Evolutionary conservation across 92 coral and sea anemone species (phyloP), one percentile per base, ranked within the genome.

Genomic region (Paragorgia papillata): DNA sequence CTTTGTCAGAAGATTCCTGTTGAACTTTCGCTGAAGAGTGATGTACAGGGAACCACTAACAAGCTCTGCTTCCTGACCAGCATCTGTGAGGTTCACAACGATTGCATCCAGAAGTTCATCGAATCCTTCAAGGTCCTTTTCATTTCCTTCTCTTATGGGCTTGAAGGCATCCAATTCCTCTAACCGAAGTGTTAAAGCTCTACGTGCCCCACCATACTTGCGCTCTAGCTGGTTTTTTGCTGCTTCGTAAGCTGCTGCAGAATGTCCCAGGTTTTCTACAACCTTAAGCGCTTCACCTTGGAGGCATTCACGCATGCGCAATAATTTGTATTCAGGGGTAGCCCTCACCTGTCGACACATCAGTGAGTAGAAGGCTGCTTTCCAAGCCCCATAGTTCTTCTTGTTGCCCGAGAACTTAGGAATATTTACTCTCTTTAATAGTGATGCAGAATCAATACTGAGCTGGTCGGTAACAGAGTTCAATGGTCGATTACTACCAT

Each of bases 1-100:
- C 43, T 37, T 4, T 4, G 43, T 4, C 4, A 37, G 43, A 37
- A 37, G 10, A 10, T 37, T 37, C 43, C 43, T 37, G 10, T 37
- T 37, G 43, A 37, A 37, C 43, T 4, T 85, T 57, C 69, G 30
- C 33, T 81, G 84, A 13, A 78, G 30, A 8, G 84, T 85, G 35
- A 84, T 69, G 75, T 88, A 81, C 10, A 82, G 82, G 8, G 85
- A 78, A 0, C 92, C 87, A 65, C 70, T 81, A 44, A 84, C 89
- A 53, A 85, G 58, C 50, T 88, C 89, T 14, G 80, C 85, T 30
- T 66, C 85, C 60, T 79, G 83, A n/a, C 67, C 77, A 25, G 85
- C 92, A 73, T 89, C 92, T 43, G 27, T 85, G 21, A 85, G 41
- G 77, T 79, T 89, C 18, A 85, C 88, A 44, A 75, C 81, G 22